These are phyloP conservation scores for Enoplosus armatus DNA, from an alignment of 2,797 vertebrate genomes.

Conservation along the genomic window DNA sequence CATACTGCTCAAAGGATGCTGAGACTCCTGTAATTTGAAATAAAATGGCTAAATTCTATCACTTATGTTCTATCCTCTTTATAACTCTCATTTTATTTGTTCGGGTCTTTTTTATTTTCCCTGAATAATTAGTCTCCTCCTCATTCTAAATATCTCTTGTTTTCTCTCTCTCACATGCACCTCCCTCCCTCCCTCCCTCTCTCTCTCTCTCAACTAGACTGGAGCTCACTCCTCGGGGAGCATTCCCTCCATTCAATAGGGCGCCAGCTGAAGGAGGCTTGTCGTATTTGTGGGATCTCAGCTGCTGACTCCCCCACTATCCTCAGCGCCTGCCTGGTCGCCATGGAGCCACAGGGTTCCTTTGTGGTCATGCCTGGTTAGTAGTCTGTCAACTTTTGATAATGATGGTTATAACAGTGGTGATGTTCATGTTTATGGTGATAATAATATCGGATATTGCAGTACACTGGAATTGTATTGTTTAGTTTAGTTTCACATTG, in stretches of 20 bases:
- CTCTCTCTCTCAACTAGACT: constrained; percentile 84
- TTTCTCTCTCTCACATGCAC: background rate
- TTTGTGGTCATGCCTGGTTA: constrained; percentile 98
- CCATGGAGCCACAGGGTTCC: constrained; percentile 98
- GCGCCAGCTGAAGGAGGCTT: constrained; percentile 95
- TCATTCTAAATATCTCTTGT: background rate
- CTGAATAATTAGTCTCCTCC: background rate
- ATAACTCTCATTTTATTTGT: background rate
- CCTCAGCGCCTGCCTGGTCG: constrained; percentile 98
- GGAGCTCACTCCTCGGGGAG: constrained; percentile 97
- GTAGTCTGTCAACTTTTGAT: constrained; percentile 10
- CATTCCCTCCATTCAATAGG: constrained; percentile 96
- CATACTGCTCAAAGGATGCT: no score
- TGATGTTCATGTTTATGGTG: background rate
- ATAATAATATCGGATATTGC: background rate
- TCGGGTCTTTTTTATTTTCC: background rate
- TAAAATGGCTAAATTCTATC: background rate
- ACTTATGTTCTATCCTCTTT: background rate
- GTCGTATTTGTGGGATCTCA: constrained; percentile 96
- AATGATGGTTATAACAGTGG: background rate
- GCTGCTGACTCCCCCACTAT: constrained; percentile 94
- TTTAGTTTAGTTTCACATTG: background rate
- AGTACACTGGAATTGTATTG: background rate
- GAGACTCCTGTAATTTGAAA: no score
- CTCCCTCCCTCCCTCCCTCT: background rate